Percentiles rank a stretch among this genome's conserved stretches.
Evolutionary conservation across 1,140 invertebrate genomes (phyloP).

Genomic region (Drosophila saltans): DNA sequence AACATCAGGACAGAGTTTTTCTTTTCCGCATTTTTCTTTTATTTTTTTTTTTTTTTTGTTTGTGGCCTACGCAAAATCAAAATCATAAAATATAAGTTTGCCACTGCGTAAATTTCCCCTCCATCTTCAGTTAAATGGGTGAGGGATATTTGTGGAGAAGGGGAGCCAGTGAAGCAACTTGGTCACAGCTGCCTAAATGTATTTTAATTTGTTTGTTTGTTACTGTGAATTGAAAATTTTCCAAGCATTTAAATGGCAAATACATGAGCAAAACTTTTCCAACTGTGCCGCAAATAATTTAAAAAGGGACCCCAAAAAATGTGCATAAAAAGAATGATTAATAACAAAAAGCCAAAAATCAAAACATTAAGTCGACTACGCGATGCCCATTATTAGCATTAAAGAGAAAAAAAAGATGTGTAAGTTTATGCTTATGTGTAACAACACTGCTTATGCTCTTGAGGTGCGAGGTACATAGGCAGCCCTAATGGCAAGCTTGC

Average conservation of each 20-base stretch:
- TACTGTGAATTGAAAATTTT: constrained; percentile 32
- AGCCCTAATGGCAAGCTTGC: no score
- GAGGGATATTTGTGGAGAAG: not conserved
- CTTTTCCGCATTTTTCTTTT: constrained; percentile 25
- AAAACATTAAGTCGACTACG: not conserved
- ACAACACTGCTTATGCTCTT: no score
- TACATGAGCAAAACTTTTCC: constrained; percentile 53
- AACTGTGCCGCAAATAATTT: constrained; percentile 43
- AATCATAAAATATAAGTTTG: constrained; percentile 81
- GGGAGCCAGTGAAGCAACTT: not conserved
- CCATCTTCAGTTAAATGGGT: not conserved
- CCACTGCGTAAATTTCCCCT: constrained; percentile 68
- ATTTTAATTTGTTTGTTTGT: constrained; percentile 73
- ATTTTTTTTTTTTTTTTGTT: constrained; percentile 67
- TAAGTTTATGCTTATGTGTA: no score
- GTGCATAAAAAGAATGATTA: constrained; percentile 58
- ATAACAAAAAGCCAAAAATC: constrained; percentile 61
- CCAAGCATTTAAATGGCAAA: constrained; percentile 48
- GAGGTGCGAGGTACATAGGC: no score
- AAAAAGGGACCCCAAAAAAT: not conserved
- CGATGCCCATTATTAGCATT: not conserved
- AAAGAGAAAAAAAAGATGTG: no score
- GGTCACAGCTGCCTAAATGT: constrained; percentile 77
- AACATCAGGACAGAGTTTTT: not conserved
- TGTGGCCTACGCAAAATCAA: constrained; percentile 55